A percentile compares a stretch with the other conserved stretches of the same genome.
phyloP scores from a whole-genome alignment of 2,888 invertebrate species.

The Rotaria magnacalcarata region DNA sequence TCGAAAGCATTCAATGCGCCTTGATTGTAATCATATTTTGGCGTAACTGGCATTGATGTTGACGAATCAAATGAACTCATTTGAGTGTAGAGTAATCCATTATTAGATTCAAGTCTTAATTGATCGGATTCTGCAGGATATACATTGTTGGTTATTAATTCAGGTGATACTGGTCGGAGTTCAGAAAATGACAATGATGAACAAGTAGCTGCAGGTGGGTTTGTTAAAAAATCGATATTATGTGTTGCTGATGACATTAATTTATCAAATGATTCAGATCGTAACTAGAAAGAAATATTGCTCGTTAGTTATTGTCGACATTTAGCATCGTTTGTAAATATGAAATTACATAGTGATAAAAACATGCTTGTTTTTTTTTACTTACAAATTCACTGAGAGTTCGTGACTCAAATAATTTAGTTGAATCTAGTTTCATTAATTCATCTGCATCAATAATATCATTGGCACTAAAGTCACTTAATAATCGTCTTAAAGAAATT shows the following conservation, averaged over 20 bases:
- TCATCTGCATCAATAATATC: slow-evolving; percentile 9
- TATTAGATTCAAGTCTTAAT: neutral
- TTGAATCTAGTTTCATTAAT: neutral
- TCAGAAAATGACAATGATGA: slow-evolving; percentile 8
- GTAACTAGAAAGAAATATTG: neutral
- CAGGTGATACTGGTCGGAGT: neutral
- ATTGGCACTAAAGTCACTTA: slow-evolving; percentile 4
- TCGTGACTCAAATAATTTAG: neutral
- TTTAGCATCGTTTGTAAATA: neutral
- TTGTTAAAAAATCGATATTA: neutral
- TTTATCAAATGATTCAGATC: slow-evolving; percentile 21
- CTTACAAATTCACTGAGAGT: neutral
- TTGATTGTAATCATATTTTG: neutral
- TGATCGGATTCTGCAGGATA: neutral
- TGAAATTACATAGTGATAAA: neutral
- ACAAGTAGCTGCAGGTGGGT: neutral
- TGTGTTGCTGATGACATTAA: neutral
- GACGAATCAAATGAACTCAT: neutral
- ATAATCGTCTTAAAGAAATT: neutral
- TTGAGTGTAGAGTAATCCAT: neutral
- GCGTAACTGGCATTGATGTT: neutral
- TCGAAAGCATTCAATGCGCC: neutral
- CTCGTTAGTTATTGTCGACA: neutral
- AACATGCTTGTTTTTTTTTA: neutral
- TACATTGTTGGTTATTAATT: neutral